These are phyloP conservation scores for Lepetodrilus schrolli DNA, from an alignment of 2,888 invertebrate genomes.

Conservation along the genomic window DNA sequence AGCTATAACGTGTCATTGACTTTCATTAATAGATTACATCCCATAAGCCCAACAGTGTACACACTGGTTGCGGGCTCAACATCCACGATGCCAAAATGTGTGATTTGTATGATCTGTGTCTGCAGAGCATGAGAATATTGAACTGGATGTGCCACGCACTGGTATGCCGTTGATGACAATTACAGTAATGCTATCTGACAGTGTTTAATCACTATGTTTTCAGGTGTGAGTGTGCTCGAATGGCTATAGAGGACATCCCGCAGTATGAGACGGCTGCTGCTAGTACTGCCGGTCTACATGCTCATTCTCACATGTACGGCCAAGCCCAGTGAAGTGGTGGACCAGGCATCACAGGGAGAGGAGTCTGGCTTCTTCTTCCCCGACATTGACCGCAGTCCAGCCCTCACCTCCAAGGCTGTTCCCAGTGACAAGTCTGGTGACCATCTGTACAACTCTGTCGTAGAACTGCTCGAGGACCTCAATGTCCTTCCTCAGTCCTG, in stretches of 20 bases:
- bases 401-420: neutral
- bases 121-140: too few species aligned
- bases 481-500: slow-evolving; percentile 32
- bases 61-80: too few species aligned
- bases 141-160: too few species aligned
- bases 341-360: neutral
- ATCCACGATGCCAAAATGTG: too few species aligned
- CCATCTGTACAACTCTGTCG: slow-evolving; percentile 27
- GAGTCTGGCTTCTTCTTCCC: neutral
- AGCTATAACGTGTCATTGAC: too few species aligned
- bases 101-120: too few species aligned
- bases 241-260: neutral
- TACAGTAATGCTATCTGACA: neutral
- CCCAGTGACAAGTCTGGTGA: neutral
- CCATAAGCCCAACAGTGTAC: too few species aligned
- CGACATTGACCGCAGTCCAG: neutral
- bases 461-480: slow-evolving; percentile 42
- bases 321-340: neutral
- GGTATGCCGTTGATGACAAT: too few species aligned
- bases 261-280: neutral
- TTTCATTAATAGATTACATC: too few species aligned
- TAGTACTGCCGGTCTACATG: neutral
- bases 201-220: neutral
- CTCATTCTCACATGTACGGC: neutral
- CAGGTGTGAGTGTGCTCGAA: neutral